Percentiles rank a stretch among this genome's conserved stretches.
phyloP scores from a whole-genome alignment of 2,888 invertebrate species.

The Aporophyla nigra region DNA sequence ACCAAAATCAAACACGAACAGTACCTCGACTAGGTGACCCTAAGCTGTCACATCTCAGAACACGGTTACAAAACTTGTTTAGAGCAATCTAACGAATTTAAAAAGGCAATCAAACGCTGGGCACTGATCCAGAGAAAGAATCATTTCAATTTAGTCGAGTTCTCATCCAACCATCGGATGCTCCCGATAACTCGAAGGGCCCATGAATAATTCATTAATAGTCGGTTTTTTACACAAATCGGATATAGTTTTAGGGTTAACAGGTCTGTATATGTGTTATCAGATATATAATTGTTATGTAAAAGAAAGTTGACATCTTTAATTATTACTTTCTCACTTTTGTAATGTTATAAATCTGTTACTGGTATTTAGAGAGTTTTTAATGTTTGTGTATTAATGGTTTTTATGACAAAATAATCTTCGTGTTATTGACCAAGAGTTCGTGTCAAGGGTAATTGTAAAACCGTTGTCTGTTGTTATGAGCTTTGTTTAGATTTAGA shows the following conservation, averaged over 20 bases:
- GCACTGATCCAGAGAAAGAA: slow-evolving; percentile 11
- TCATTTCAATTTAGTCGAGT: slow-evolving; percentile 52
- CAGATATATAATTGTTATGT: slow-evolving; percentile 60
- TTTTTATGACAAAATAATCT: slow-evolving; percentile 26
- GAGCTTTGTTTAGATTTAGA: background rate
- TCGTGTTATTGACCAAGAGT: slow-evolving; percentile 21
- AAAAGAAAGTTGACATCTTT: slow-evolving; percentile 65
- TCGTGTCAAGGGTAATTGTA: slow-evolving; percentile 33
- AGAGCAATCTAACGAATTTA: slow-evolving; percentile 50
- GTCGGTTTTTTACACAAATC: slow-evolving; percentile 62
- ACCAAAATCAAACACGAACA: slow-evolving; percentile 58
- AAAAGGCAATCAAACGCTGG: slow-evolving; percentile 36
- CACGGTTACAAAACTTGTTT: slow-evolving; percentile 69
- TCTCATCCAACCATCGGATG: slow-evolving; percentile 44
- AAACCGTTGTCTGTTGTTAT: background rate
- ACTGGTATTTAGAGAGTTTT: slow-evolving; percentile 55
- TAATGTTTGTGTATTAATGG: slow-evolving; percentile 18
- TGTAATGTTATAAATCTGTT: slow-evolving; percentile 49
- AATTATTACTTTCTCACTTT: slow-evolving; percentile 57
- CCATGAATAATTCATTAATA: slow-evolving; percentile 66
- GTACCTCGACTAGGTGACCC: slow-evolving; percentile 59
- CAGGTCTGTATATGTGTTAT: slow-evolving; percentile 56
- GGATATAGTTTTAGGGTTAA: slow-evolving; percentile 70
- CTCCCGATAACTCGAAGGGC: slow-evolving; percentile 64
- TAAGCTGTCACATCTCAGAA: slow-evolving; percentile 61